Percentiles rank a stretch among this genome's conserved stretches.
Conservation (phyloP, 1,140 invertebrate genomes). For the Myzus persicae region DNA sequence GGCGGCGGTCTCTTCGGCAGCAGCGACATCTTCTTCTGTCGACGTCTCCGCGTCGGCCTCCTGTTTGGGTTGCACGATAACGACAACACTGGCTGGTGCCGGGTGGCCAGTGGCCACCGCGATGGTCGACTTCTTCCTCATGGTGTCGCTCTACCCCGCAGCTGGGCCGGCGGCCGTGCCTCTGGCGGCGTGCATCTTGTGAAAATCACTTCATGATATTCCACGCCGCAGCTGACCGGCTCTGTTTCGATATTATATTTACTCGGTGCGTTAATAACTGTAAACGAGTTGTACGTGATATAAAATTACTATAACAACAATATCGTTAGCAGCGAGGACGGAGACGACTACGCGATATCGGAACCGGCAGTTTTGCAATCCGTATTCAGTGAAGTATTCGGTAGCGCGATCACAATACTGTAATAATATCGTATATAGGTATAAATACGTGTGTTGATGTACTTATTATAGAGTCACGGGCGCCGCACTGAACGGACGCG, state of each 20-base stretch:
- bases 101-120: not conserved
- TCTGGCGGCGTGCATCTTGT: not conserved
- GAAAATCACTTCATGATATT: not conserved
- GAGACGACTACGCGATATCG: not conserved
- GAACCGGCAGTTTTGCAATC: not conserved
- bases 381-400: not conserved
- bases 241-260: too few species aligned
- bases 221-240: not conserved
- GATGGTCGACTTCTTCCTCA: not conserved
- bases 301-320: too few species aligned
- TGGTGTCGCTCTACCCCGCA: not conserved
- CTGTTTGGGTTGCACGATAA: not conserved
- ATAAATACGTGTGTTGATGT: not conserved
- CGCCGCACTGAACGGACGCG: not conserved
- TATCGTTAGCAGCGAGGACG: too few species aligned
- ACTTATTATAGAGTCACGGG: not conserved
- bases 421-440: not conserved
- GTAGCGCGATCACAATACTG: not conserved
- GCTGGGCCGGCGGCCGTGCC: not conserved
- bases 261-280: not conserved
- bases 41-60: not conserved
- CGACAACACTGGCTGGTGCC: not conserved
- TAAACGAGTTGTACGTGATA: too few species aligned
- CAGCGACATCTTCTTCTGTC: not conserved
- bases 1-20: not conserved